Percentiles rank a stretch among this genome's conserved stretches.
Evolutionary conservation across 2,797 vertebrate genomes (phyloP).

Genomic region (Acridotheres tristis): DNA sequence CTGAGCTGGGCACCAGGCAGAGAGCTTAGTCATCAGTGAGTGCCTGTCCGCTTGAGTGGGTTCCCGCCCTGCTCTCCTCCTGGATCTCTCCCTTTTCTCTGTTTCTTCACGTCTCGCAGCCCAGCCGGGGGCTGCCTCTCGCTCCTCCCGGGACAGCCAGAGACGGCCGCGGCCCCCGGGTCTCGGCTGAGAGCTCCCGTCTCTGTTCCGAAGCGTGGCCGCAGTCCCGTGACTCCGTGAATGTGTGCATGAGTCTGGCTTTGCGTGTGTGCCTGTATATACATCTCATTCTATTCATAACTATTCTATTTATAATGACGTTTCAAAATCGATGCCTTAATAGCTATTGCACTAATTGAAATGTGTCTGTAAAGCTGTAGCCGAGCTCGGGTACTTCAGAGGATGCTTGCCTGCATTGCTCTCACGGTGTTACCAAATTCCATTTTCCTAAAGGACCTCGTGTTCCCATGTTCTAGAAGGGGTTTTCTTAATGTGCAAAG

Average conservation of each 20-base stretch:
- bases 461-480: not conserved
- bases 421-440: not conserved
- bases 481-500: not conserved
- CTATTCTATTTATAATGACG: rapidly evolving
- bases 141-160: too few species aligned
- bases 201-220: rapidly evolving
- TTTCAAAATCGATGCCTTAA: not conserved
- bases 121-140: not conserved
- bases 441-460: not conserved
- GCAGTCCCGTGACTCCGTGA: not conserved
- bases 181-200: too few species aligned
- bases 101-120: not conserved
- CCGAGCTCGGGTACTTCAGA: rapidly evolving
- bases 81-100: not conserved
- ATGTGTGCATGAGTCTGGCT: not conserved
- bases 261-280: not conserved
- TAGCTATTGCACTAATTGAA: rapidly evolving
- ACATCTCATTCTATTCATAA: too few species aligned
- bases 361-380: not conserved
- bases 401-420: not conserved
- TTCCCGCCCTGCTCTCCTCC: not conserved
- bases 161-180: not conserved
- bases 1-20: not conserved
- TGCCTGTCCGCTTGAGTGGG: not conserved
- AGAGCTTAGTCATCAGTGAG: not conserved